phyloP scores from a whole-genome alignment of 2,797 vertebrate genomes.

The Galaxias olidus region DNA sequence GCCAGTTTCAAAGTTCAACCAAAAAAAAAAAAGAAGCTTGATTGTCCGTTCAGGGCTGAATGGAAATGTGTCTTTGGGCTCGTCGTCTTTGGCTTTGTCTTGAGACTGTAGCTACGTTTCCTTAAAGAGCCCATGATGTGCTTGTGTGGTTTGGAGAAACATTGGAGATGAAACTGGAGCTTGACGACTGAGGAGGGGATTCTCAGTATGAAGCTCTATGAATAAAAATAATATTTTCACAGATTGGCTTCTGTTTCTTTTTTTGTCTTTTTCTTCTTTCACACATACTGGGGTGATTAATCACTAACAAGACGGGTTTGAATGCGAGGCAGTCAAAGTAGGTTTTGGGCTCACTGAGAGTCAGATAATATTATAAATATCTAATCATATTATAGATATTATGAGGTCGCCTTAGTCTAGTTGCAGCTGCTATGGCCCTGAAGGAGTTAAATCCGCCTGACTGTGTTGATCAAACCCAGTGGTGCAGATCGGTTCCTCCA shows the following conservation, averaged over 20 bases:
- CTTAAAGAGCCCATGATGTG: constrained; percentile 67
- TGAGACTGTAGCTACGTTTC: constrained; percentile 61
- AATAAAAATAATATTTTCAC: constrained; percentile 86
- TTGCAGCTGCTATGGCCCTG: neutral
- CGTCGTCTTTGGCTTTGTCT: constrained; percentile 70
- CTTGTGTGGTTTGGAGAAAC: constrained; percentile 80
- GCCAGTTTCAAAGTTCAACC: constrained; percentile 51
- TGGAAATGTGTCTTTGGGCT: constrained; percentile 67
- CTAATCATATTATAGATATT: constrained; percentile 6
- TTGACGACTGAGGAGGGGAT: constrained; percentile 72
- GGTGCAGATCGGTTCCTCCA: constrained; percentile 65
- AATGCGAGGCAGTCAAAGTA: constrained; percentile 6
- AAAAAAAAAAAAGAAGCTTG: constrained; percentile 62
- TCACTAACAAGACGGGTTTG: constrained; percentile 45
- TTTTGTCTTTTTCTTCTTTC: constrained; percentile 56
- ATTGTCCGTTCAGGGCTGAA: constrained; percentile 53
- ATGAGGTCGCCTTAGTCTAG: neutral
- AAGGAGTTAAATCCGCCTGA: constrained; percentile 57
- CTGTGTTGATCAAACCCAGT: constrained; percentile 68
- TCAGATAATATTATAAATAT: constrained; percentile 21
- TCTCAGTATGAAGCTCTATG: constrained; percentile 71
- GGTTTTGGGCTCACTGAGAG: constrained; percentile 5
- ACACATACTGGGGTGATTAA: constrained; percentile 57
- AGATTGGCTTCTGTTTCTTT: constrained; percentile 73
- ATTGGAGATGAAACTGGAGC: constrained; percentile 77